Conservation (phyloP, 1,140 invertebrate genomes). For the Drosophila auraria region DNA sequence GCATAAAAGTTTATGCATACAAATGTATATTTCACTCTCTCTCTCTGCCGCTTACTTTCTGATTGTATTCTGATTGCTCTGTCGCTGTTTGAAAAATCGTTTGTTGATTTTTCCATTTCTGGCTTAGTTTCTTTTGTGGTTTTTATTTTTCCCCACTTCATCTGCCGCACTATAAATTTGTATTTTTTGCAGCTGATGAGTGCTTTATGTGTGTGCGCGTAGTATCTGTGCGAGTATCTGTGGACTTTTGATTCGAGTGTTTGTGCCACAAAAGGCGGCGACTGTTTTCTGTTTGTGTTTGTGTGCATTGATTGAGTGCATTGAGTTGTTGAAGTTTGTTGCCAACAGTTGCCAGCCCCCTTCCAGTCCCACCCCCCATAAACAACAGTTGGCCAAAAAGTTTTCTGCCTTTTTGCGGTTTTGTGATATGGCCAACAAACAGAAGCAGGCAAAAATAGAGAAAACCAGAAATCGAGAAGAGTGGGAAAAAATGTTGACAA, state of each 20-base stretch:
- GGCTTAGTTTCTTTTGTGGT: slow-evolving; percentile 22
- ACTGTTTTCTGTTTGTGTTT: slow-evolving; percentile 48
- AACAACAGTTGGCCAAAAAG: slow-evolving; percentile 64
- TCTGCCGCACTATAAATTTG: slow-evolving; percentile 67
- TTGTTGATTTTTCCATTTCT: slow-evolving; percentile 77
- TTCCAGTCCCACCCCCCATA: background rate
- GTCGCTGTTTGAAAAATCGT: slow-evolving; percentile 64
- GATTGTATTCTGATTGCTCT: slow-evolving; percentile 44
- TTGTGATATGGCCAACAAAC: slow-evolving; percentile 67
- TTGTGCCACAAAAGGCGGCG: slow-evolving; percentile 72
- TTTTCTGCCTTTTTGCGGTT: slow-evolving; percentile 77
- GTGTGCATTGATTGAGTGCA: slow-evolving; percentile 82
- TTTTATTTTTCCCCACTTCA: slow-evolving; percentile 49
- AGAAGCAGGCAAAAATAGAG: slow-evolving; percentile 40
- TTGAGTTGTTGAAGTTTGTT: slow-evolving; percentile 80
- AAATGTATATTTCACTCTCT: slow-evolving; percentile 44
- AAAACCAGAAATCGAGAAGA: slow-evolving; percentile 20
- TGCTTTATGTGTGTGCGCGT: slow-evolving; percentile 43
- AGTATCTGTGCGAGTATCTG: slow-evolving; percentile 61
- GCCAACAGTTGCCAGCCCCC: slow-evolving; percentile 27
- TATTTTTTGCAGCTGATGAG: slow-evolving; percentile 54
- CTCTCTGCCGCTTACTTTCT: slow-evolving; percentile 20
- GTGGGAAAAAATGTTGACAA: slow-evolving; percentile 65
- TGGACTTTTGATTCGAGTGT: slow-evolving; percentile 69
- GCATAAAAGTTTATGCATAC: slow-evolving; percentile 47